phyloP scores from a whole-genome alignment of 2,113 vertebrate genomes.

The Leucopsar rothschildi region DNA sequence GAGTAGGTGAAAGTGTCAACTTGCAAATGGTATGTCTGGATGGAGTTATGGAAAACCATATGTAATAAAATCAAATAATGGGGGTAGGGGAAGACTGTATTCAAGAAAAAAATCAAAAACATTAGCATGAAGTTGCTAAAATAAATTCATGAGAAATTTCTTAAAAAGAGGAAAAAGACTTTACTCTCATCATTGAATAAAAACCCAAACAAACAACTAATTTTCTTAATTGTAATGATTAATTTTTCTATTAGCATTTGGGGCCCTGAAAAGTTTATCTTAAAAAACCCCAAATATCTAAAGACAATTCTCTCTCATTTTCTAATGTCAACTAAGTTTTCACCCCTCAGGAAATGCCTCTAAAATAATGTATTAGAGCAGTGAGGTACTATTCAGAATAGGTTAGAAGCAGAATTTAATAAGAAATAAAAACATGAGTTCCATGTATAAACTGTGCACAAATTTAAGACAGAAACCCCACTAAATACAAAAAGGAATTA shows the following conservation, averaged over 20 bases:
- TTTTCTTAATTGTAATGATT: not conserved
- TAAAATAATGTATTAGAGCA: not conserved
- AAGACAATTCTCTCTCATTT: not conserved
- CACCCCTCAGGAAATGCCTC: not conserved
- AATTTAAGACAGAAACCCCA: not conserved
- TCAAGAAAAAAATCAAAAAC: not conserved
- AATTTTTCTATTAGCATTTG: not conserved
- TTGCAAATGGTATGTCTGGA: not conserved
- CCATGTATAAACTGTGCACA: not conserved
- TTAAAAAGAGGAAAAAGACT: not conserved
- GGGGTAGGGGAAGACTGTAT: not conserved
- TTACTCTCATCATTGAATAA: not conserved
- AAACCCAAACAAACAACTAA: not conserved
- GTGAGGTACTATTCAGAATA: not conserved
- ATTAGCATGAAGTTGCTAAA: not conserved
- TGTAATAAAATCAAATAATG: not conserved
- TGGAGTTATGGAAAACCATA: not conserved
- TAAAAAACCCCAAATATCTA: not conserved
- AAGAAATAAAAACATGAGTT: not conserved
- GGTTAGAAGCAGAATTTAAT: not conserved
- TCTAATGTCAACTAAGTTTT: not conserved
- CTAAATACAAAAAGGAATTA: not conserved
- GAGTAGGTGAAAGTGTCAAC: not conserved
- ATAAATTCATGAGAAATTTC: not conserved
- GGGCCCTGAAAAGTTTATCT: not conserved